phyloP scores from a whole-genome alignment of 2,888 invertebrate species.

The Agriotes lineatus region DNA sequence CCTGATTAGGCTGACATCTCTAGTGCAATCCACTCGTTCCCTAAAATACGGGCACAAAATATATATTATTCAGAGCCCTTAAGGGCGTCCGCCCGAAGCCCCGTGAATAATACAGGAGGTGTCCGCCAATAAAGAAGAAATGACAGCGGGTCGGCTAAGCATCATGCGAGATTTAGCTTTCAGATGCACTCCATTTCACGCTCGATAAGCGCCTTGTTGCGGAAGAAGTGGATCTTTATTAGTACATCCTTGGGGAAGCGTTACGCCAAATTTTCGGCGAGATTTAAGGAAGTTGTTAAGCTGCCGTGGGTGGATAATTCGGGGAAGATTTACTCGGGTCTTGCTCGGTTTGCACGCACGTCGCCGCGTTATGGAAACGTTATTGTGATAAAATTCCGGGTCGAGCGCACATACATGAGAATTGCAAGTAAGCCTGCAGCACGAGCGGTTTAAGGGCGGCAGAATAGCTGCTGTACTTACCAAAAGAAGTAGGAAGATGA shows the following conservation, averaged over 20 bases:
- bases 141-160: conserved; percentile 19
- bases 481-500: conserved; percentile 32
- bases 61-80: not conserved
- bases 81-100: not conserved
- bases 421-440: too few relatives aligned
- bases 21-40: too few relatives aligned
- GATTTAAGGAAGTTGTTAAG: conserved; percentile 39
- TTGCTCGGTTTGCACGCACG: conserved; percentile 7
- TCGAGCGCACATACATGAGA: too few relatives aligned
- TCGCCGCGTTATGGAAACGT: conserved; percentile 4
- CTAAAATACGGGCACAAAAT: too few relatives aligned
- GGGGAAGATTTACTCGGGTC: conserved; percentile 15
- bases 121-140: conserved; percentile 15
- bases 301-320: conserved; percentile 25
- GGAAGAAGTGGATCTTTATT: conserved; percentile 41
- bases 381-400: not conserved
- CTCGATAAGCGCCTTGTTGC: conserved; percentile 33
- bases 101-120: conserved; percentile 18
- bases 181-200: conserved; percentile 33
- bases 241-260: conserved; percentile 39
- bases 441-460: not conserved
- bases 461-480: conserved; percentile 15
- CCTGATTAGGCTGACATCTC: too few relatives aligned
- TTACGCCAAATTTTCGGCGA: conserved; percentile 36
- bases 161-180: conserved; percentile 23